Conservation (phyloP, 2,888 invertebrate species). For the Fissipunctia ypsillon region DNA sequence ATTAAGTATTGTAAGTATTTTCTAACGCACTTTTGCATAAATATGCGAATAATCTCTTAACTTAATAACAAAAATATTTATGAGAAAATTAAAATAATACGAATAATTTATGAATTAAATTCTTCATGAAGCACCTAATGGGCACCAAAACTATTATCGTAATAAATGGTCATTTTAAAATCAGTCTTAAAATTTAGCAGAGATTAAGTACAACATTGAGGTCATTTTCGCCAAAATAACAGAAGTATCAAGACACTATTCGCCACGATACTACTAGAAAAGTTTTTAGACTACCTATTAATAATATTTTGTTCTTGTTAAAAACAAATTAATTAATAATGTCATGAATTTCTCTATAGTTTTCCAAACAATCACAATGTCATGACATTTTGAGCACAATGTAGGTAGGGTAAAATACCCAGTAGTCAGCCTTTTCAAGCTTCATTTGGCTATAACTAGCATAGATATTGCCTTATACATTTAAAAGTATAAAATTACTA, state of each 20-base stretch:
- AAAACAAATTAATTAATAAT: slow-evolving; percentile 9
- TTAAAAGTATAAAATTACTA: too few relatives aligned
- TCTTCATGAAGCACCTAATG: slow-evolving; percentile 51
- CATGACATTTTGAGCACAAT: slow-evolving; percentile 36
- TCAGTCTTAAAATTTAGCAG: slow-evolving; percentile 78
- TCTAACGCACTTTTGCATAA: slow-evolving; percentile 33
- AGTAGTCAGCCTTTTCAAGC: too few relatives aligned
- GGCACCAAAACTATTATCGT: slow-evolving; percentile 39
- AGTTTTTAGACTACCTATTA: slow-evolving; percentile 1
- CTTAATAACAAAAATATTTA: slow-evolving; percentile 36
- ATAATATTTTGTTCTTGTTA: background rate
- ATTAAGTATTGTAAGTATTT: slow-evolving; percentile 51
- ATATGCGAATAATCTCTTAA: slow-evolving; percentile 30
- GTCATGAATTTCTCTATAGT: background rate
- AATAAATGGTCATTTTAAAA: slow-evolving; percentile 66
- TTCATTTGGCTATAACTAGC: too few relatives aligned
- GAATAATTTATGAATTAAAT: slow-evolving; percentile 40
- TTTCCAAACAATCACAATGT: slow-evolving; percentile 9
- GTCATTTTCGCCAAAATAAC: slow-evolving; percentile 19
- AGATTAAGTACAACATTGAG: slow-evolving; percentile 44
- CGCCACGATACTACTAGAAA: background rate
- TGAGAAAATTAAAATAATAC: slow-evolving; percentile 41
- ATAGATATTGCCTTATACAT: too few relatives aligned
- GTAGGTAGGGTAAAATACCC: too few relatives aligned
- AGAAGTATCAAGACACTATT: background rate